Evolutionary conservation across 2,797 vertebrate species (phyloP).

Genomic region (Aeoliscus strigatus): DNA sequence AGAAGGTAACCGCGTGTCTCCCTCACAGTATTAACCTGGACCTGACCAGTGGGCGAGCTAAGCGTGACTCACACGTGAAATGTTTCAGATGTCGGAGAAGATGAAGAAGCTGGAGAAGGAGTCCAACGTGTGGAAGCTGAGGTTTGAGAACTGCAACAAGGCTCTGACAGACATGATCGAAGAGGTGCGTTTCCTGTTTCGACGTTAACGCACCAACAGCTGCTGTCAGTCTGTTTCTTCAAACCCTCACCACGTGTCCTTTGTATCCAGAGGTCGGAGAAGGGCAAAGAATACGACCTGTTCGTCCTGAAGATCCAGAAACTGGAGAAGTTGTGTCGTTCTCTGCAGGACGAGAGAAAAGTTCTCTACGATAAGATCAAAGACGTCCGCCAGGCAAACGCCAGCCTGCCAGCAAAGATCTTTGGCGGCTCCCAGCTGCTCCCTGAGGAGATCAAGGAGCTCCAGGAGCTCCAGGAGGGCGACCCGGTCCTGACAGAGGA

Average conservation of each 20-base stretch:
- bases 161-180: constrained; percentile 91
- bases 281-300: constrained; percentile 85
- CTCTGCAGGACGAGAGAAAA: constrained; percentile 88
- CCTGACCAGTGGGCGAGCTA: no score
- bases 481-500: constrained; percentile 57
- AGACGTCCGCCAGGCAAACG: constrained; percentile 71
- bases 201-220: no score
- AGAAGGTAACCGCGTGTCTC: constrained; percentile 87
- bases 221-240: no score
- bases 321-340: constrained; percentile 87
- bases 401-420: constrained; percentile 27
- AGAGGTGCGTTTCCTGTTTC: constrained; percentile 85
- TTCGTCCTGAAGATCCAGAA: constrained; percentile 89
- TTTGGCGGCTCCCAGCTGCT: constrained; percentile 5
- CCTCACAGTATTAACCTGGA: no score
- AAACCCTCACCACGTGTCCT: no score
- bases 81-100: constrained; percentile 90
- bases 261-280: constrained; percentile 80
- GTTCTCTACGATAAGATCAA: constrained; percentile 88
- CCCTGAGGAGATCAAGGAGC: constrained; percentile 18
- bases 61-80: no score
- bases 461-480: constrained; percentile 20
- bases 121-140: constrained; percentile 86
- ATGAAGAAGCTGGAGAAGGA: constrained; percentile 96
- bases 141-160: constrained; percentile 96